Percentiles rank a stretch among this genome's conserved stretches.
Conservation (phyloP, 1,140 invertebrate species). For the Pogonus chalceus region DNA sequence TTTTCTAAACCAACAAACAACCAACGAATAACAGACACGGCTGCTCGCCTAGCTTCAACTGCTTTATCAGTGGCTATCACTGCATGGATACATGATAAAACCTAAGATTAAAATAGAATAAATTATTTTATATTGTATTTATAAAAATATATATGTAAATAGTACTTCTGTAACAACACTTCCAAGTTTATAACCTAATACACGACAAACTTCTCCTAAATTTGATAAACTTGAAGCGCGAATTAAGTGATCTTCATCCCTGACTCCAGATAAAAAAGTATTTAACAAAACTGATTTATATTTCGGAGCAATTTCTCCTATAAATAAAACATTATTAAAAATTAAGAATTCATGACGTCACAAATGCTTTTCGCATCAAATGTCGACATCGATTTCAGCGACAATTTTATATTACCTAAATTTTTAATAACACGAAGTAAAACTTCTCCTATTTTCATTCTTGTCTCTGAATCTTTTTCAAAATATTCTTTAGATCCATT, state of each 20-base stretch:
- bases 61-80: constrained; percentile 58
- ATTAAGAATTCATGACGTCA: too few relatives aligned
- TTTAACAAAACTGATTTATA: constrained; percentile 64
- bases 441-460: constrained; percentile 75
- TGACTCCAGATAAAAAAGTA: constrained; percentile 55
- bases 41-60: constrained; percentile 64
- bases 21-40: constrained; percentile 60
- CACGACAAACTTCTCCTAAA: constrained; percentile 70
- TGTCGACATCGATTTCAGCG: constrained; percentile 12
- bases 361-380: too few relatives aligned
- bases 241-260: constrained; percentile 62
- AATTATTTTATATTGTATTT: constrained; percentile 14
- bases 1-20: constrained; percentile 62
- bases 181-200: constrained; percentile 63
- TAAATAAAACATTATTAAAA: constrained; percentile 49
- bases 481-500: constrained; percentile 21
- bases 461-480: constrained; percentile 45
- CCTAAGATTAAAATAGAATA: constrained; percentile 37
- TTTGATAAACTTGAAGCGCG: constrained; percentile 75
- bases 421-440: constrained; percentile 60
- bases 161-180: constrained; percentile 60
- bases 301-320: constrained; percentile 50
- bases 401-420: constrained; percentile 53
- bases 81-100: constrained; percentile 56
- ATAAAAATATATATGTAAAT: not conserved